Base-by-base conservation (phyloP, 2,888 invertebrate genomes). In the Apeira syringaria region DNA sequence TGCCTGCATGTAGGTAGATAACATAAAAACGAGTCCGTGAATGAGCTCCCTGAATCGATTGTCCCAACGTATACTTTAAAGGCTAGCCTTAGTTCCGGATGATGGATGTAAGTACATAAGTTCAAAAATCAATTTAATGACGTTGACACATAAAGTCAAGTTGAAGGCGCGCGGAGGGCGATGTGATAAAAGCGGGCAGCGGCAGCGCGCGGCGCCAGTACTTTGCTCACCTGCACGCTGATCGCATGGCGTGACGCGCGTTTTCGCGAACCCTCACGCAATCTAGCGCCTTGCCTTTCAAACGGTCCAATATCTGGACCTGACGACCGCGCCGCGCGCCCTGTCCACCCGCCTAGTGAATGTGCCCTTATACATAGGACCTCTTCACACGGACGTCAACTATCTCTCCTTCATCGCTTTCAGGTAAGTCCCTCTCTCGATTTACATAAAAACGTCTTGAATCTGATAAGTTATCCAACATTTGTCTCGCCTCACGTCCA, bases 171-270 rank as follows among this genome's bases (percentile, higher is more conserved):
- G 70, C 63, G 68, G 66, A 69, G 68, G 71, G 71, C 78, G 80
- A 85, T 81, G 72, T 88, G 82, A 86, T 89, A 88, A 80, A 89
- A 88, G 85, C 75, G 76, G 59, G 71, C 45, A 70, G 54, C 56
- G 61, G 52, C 56, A 63, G 68, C 85, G 85, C 85, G 83, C 84
- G 79, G 75, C 69, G 80, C 61, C 85, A 89, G 88, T 89, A 84
- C 70, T 68, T 65, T 74, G 50, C 66, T 68, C 67, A 75, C 79
- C 70, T 70, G 74, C 75, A 64, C 64, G 70, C 58, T 61, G 70
- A 68, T 59, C 79, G 81, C 80, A 73, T n/a, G 72, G 84, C 84
- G 75, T 67, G 57, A 50, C 46, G 50, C 44, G 60, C 53, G 52
- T 50, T 50, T 47, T 20, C 70, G 68, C 68, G 66, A 61, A 59